Evolutionary conservation across 1,140 invertebrate genomes (phyloP).

Genomic region (Acromyrmex charruanus): DNA sequence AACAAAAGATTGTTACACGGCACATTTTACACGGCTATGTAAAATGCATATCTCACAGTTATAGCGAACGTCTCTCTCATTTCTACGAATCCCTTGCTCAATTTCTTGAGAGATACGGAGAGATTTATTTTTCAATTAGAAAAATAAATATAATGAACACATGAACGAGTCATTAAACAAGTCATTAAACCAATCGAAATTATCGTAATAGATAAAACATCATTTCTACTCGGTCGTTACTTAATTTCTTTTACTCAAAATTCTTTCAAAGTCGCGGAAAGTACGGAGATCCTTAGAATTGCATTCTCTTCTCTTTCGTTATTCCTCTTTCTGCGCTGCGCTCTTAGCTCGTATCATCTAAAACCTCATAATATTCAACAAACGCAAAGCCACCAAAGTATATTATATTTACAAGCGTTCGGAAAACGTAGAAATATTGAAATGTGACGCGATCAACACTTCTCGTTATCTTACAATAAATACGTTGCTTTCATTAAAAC

Average conservation of each 20-base stretch:
- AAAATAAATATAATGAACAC: conserved; percentile 21
- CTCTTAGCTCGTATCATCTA: conserved; percentile 66
- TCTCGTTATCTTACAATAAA: conserved; percentile 69
- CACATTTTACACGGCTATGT: neutral
- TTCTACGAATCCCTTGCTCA: neutral
- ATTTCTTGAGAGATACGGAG: neutral
- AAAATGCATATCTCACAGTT: neutral
- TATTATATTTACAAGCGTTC: conserved; percentile 72
- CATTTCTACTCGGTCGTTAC: neutral
- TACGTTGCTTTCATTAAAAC: conserved; percentile 71
- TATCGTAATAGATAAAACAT: conserved; percentile 1
- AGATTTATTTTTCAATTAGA: conserved; percentile 24
- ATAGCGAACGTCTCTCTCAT: conserved; percentile 13
- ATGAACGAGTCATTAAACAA: conserved; percentile 16
- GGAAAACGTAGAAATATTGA: conserved; percentile 70
- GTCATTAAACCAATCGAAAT: neutral
- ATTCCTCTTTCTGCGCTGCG: conserved; percentile 68
- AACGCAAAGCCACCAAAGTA: conserved; percentile 69
- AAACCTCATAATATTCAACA: conserved; percentile 66
- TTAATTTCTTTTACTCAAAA: conserved; percentile 24
- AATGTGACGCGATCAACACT: conserved; percentile 66
- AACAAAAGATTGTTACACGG: neutral
- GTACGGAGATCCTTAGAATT: conserved; percentile 35
- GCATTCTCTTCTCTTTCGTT: conserved; percentile 53
- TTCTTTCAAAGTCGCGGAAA: conserved; percentile 27